phyloP scores from a whole-genome alignment of 2,797 vertebrate species.

The Lithobates pipiens region DNA sequence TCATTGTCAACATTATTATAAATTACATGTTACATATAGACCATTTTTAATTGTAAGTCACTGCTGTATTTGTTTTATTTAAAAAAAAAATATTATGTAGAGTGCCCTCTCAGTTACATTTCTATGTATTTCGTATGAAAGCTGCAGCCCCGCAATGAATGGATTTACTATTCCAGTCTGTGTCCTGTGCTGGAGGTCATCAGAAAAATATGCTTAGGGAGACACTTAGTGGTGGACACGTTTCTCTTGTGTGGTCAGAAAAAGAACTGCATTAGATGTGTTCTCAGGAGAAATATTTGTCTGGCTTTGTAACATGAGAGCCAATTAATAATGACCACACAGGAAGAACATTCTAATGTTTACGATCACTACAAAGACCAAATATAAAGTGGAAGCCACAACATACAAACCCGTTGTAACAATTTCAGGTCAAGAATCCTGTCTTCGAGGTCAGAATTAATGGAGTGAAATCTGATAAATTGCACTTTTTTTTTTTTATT shows the following conservation, averaged over 20 bases:
- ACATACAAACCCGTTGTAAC: background rate
- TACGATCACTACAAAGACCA: background rate
- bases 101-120: background rate
- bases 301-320: constrained; percentile 10
- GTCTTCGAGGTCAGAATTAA: background rate
- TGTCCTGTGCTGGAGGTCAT: background rate
- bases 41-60: too few relatives aligned
- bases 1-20: too few relatives aligned
- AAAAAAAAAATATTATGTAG: background rate
- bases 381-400: background rate
- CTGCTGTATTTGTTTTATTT: background rate
- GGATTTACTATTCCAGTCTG: too few relatives aligned
- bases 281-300: background rate
- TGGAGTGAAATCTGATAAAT: background rate
- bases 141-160: background rate
- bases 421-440: background rate
- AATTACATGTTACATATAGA: too few relatives aligned
- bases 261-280: background rate
- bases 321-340: background rate
- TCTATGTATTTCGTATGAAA: background rate
- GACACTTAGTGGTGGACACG: constrained; percentile 7
- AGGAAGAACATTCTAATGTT: background rate
- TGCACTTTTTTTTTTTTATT: background rate
- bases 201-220: background rate
- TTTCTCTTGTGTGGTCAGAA: background rate